Evolutionary conservation across 2,888 invertebrate species (phyloP), one percentile per base, ranked within the genome.

Genomic region (Drosophila subsilvestris): DNA sequence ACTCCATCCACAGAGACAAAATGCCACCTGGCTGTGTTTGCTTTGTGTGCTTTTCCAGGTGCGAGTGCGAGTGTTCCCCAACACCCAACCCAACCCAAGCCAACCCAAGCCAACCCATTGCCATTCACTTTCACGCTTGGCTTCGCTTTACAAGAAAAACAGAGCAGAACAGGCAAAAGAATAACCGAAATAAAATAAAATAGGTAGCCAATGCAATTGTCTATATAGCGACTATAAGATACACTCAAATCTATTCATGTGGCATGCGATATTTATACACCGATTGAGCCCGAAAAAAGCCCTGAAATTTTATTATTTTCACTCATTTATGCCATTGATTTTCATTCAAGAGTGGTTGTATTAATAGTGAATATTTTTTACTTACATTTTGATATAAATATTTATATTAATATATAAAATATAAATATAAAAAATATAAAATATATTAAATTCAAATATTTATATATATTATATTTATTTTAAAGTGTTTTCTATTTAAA

Each of bases 11-110:
- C 56, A 70, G 14, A 14, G 37, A 14, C 37, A 14, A 50, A 56
- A 56, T 59, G 61, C 54, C 69, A 78, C 83, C 80, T 80, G 80
- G 51, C 59, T 53, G 44, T 75, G 61, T 63, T 77, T 79, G 74
- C 45, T 63, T 67, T 63, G 55, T 48, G 61, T 42, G 32, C 51
- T 32, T 20, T 53, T 18, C 20, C 27, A 10, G 43, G 42, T 25
- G 48, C 47, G 18, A 32, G 2, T 22, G 22, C 22, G 2, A 2
- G 22, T 22, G 22, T 3, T 3, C 2, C 4, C 2, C 6, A 25
- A 4, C 25, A 22, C 4, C 2, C 6, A 25, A 4, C 25, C 25
- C 25, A 5, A 1, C 7, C 17, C 29, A 50, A 25, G 6, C 20
- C 3, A 20, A 20, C 20, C 20, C 20, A 1, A 20, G 7, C 17